Percentiles rank a stretch among this genome's conserved stretches.
Conservation (phyloP, 2,888 invertebrate genomes). For the Ornithoptera alexandrae region DNA sequence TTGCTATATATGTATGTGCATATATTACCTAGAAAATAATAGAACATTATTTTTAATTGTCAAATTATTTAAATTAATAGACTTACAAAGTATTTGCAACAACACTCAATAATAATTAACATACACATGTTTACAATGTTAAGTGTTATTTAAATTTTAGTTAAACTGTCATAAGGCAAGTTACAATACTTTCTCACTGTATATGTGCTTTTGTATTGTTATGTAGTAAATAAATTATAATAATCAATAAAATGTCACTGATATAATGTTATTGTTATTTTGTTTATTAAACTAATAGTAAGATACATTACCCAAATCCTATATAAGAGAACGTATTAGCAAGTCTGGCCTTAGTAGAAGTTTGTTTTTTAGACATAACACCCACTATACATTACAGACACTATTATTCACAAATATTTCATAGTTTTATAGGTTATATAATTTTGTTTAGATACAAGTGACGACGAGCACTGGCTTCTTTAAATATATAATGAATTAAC, state of each 20-base stretch:
- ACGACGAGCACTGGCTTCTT: neutral
- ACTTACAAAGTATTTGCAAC: too few species aligned
- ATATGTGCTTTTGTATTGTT: too few species aligned
- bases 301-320: slow-evolving; percentile 5
- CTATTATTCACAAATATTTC: slow-evolving; percentile 7
- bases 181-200: too few species aligned
- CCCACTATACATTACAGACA: slow-evolving; percentile 6
- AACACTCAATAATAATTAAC: too few species aligned
- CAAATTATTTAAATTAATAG: too few species aligned
- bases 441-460: slow-evolving; percentile 6
- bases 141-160: too few species aligned
- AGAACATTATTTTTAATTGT: too few species aligned
- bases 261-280: neutral
- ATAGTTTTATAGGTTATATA: slow-evolving; percentile 23
- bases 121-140: too few species aligned
- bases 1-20: too few species aligned
- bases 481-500: neutral
- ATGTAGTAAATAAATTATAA: too few species aligned
- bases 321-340: neutral
- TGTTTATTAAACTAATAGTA: neutral
- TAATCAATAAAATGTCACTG: neutral
- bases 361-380: slow-evolving; percentile 3
- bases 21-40: too few species aligned
- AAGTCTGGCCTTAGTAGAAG: neutral
- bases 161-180: too few species aligned